These are phyloP conservation scores for Triplophysa siluroides DNA, from an alignment of 2,113 vertebrate species.

Conservation along the genomic window DNA sequence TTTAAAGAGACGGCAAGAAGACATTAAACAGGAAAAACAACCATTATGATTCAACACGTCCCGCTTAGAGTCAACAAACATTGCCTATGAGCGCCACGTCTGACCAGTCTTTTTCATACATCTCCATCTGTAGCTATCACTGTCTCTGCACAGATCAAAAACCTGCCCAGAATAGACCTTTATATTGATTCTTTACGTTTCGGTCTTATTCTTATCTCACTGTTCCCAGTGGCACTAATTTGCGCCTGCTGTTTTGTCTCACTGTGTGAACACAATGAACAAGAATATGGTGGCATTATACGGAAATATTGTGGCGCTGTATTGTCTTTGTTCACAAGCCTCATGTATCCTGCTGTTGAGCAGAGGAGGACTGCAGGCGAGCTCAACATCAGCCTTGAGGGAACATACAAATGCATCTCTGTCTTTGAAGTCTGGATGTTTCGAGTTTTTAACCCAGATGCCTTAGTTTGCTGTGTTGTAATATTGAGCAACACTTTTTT, in stretches of 20 bases:
- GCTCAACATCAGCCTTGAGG: neutral
- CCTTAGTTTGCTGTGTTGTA: neutral
- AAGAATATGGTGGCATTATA: neutral
- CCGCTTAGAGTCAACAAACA: neutral
- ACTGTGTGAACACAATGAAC: neutral
- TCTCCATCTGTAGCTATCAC: neutral
- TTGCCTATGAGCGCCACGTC: neutral
- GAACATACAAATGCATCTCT: neutral
- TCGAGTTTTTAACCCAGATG: neutral
- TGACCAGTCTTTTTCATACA: neutral
- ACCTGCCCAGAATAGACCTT: conserved; percentile 17
- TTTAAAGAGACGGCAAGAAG: conserved; percentile 36
- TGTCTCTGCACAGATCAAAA: neutral
- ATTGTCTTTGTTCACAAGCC: neutral
- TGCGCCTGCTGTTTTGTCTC: neutral
- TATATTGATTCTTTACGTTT: neutral
- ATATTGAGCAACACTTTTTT: neutral
- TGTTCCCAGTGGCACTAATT: neutral
- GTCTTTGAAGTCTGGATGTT: neutral
- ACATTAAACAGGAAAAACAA: conserved; percentile 46
- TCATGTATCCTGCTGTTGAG: neutral
- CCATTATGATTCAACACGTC: neutral
- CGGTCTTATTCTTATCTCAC: conserved; percentile 14
- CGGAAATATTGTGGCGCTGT: neutral
- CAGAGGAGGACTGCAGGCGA: neutral